Evolutionary conservation across 2,797 vertebrate species (phyloP).

Genomic region (Lutjanus campechanus): DNA sequence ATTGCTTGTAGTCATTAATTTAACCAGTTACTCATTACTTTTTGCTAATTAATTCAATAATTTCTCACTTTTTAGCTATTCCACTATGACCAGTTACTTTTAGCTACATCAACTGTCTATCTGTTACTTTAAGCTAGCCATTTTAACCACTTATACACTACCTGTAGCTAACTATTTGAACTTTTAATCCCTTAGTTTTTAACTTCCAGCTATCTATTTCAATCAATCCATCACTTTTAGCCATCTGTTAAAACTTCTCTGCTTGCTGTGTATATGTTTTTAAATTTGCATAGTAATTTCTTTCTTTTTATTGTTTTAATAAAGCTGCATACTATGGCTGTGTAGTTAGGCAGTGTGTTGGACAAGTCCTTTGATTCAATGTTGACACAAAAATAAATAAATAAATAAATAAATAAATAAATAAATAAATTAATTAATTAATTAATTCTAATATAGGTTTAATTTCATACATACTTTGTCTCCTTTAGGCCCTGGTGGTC

Average conservation of each 20-base stretch:
- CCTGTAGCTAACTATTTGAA: not conserved
- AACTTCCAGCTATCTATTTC: not conserved
- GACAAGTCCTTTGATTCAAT: not conserved
- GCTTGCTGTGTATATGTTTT: no score
- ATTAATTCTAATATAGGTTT: not conserved
- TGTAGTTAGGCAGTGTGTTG: not conserved
- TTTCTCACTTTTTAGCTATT: not conserved
- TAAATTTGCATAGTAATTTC: no score
- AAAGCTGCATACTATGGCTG: not conserved
- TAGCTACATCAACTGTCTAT: not conserved
- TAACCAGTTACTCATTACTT: no score
- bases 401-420: rapidly evolving
- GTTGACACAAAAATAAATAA: not conserved
- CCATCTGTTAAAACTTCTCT: no score
- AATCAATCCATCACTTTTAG: not conserved
- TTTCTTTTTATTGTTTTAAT: not conserved
- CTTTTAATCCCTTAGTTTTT: no score
- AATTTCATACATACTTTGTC: constrained; percentile 80
- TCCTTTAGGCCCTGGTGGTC: constrained; percentile 83
- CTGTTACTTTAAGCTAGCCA: not conserved
- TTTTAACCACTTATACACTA: not conserved
- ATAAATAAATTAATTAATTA: no score
- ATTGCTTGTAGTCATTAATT: no score
- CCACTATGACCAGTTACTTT: not conserved
- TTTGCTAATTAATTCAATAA: no score